These are phyloP conservation scores for Pangasianodon gigas DNA, from an alignment of 2,113 vertebrate species.

Conservation along the genomic window DNA sequence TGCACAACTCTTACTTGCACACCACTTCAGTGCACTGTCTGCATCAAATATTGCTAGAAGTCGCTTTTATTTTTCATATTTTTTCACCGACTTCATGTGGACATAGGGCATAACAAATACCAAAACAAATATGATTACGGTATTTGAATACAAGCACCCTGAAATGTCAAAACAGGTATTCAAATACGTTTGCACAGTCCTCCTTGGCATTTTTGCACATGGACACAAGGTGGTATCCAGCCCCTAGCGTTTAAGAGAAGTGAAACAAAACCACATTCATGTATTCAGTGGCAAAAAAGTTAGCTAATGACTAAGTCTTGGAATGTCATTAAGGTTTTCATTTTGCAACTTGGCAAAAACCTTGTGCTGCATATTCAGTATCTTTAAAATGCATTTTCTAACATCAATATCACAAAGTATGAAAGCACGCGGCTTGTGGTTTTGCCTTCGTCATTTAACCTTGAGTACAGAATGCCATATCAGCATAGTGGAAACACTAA, in stretches of 20 bases:
- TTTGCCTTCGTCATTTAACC: slow-evolving; percentile 50
- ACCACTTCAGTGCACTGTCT: not conserved
- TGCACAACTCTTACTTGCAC: not conserved
- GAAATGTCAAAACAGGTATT: not conserved
- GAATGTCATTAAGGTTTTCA: not conserved
- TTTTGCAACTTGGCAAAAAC: not conserved
- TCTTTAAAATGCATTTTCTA: not conserved
- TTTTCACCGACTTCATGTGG: not conserved
- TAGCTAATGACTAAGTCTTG: not conserved
- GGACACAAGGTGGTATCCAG: not conserved
- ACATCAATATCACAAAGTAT: slow-evolving; percentile 11
- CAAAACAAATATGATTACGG: not conserved
- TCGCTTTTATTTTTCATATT: not conserved
- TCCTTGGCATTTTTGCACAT: not conserved
- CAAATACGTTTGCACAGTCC: not conserved
- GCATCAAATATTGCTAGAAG: not conserved
- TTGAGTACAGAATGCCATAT: slow-evolving; percentile 49
- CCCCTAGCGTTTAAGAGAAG: not conserved
- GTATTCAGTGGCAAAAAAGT: not conserved
- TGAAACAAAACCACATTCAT: not conserved
- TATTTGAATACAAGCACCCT: not conserved
- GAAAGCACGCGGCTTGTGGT: slow-evolving; percentile 40
- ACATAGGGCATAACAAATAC: not conserved
- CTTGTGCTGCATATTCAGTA: not conserved
- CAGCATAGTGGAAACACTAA: slow-evolving; percentile 43